Percentiles rank a stretch among this genome's conserved stretches.
Conservation (phyloP, 1,140 invertebrate genomes). For the Brachionus calyciflorus region DNA sequence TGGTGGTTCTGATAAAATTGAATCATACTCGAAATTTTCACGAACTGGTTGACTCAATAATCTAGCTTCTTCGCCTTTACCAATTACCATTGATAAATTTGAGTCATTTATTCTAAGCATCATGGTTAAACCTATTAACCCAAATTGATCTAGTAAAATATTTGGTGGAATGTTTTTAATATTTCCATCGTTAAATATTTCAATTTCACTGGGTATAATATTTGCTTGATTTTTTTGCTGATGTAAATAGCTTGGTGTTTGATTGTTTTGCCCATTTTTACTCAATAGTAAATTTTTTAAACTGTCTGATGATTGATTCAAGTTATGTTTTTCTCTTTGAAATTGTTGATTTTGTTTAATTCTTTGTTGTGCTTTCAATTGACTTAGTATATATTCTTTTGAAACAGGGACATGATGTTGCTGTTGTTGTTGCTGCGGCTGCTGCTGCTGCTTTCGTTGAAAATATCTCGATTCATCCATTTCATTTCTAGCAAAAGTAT, state of each 20-base stretch:
- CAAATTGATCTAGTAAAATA: slow-evolving; percentile 7
- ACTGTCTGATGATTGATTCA: neutral
- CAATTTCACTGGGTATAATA: neutral
- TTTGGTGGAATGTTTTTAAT: slow-evolving; percentile 2
- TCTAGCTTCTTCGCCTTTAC: neutral
- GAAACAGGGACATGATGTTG: neutral
- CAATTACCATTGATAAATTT: neutral
- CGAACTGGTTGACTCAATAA: neutral
- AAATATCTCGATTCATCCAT: neutral
- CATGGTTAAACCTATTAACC: neutral
- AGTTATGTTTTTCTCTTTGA: slow-evolving; percentile 10
- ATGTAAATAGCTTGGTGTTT: neutral
- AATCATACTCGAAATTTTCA: neutral
- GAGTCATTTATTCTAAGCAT: slow-evolving; percentile 10
- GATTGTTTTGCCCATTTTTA: neutral
- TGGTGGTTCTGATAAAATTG: neutral
- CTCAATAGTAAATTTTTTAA: neutral
- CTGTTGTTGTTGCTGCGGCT: neutral
- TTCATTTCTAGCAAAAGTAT: neutral
- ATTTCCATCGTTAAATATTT: slow-evolving; percentile 15
- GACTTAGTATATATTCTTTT: slow-evolving; percentile 17
- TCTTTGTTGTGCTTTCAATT: neutral
- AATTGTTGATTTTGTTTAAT: neutral
- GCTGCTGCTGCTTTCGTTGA: neutral
- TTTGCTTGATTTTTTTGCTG: neutral